Evolutionary conservation across 2,797 vertebrate species (phyloP).

Genomic region (Delichon dasypus): DNA sequence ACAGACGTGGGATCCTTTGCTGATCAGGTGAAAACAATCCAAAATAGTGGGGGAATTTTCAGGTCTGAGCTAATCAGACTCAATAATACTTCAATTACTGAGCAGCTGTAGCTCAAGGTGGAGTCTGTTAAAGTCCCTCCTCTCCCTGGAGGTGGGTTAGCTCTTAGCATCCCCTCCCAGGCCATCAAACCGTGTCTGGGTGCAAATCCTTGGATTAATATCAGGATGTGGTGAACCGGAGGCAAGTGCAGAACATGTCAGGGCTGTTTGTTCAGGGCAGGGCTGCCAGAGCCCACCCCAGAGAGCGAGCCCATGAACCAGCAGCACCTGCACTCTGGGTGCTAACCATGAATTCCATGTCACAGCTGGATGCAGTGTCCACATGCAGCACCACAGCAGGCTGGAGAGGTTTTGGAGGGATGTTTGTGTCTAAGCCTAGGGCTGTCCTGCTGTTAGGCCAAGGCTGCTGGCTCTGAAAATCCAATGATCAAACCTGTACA

Average conservation of each 20-base stretch:
- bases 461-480: background rate
- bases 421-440: background rate
- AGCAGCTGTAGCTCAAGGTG: background rate
- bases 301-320: background rate
- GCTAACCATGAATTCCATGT: rapidly evolving
- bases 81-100: background rate
- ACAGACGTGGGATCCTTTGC: background rate
- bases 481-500: background rate
- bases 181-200: rapidly evolving
- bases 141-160: background rate
- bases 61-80: background rate
- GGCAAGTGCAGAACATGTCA: rapidly evolving
- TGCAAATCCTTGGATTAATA: background rate
- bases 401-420: background rate
- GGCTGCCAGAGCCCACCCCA: rapidly evolving
- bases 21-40: background rate
- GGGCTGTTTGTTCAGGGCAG: background rate
- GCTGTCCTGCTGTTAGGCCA: background rate
- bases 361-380: no score
- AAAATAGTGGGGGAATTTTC: background rate
- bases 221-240: background rate
- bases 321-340: background rate
- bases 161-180: background rate
- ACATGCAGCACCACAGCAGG: background rate
- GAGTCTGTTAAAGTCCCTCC: background rate